Conservation (phyloP, 2,888 invertebrate species). For the Acholoe squamosa region DNA sequence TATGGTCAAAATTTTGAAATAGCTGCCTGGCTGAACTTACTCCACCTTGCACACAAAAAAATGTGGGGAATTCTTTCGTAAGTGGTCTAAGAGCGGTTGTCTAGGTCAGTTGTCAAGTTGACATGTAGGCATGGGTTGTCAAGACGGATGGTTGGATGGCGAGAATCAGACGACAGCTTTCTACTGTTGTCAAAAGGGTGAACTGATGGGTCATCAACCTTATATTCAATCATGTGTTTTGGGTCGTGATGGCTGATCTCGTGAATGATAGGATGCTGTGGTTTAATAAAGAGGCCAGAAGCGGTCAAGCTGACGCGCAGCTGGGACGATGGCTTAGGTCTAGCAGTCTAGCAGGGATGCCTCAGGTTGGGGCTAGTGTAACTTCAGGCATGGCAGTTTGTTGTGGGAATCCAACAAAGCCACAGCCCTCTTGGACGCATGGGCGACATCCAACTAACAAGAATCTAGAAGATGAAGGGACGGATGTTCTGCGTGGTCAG, state of each 20-base stretch:
- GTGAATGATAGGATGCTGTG: background rate
- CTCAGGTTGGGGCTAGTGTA: background rate
- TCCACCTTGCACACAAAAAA: background rate
- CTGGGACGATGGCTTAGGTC: background rate
- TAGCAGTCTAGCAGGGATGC: background rate
- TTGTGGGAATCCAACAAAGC: slow-evolving; percentile 12
- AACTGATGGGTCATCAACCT: slow-evolving; percentile 10
- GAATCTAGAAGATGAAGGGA: slow-evolving; percentile 42
- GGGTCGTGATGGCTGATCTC: slow-evolving; percentile 2
- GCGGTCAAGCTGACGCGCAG: background rate
- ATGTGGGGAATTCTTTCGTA: background rate
- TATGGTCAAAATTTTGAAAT: background rate
- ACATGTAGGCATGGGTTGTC: slow-evolving; percentile 12
- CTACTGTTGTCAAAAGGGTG: slow-evolving; percentile 22
- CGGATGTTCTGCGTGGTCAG: slow-evolving; percentile 28
- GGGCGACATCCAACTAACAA: slow-evolving; percentile 1
- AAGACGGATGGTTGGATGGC: slow-evolving; percentile 24
- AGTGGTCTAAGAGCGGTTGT: slow-evolving; percentile 34
- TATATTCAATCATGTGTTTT: slow-evolving; percentile 20
- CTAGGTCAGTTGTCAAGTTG: slow-evolving; percentile 23
- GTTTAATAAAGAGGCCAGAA: background rate
- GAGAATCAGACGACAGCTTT: slow-evolving; percentile 23
- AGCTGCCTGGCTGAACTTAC: slow-evolving; percentile 12
- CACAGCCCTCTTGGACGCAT: background rate
- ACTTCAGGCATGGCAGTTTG: background rate